Percentiles rank a stretch among this genome's conserved stretches.
phyloP scores from a whole-genome alignment of 2,888 invertebrate species.

The Tachina fera region DNA sequence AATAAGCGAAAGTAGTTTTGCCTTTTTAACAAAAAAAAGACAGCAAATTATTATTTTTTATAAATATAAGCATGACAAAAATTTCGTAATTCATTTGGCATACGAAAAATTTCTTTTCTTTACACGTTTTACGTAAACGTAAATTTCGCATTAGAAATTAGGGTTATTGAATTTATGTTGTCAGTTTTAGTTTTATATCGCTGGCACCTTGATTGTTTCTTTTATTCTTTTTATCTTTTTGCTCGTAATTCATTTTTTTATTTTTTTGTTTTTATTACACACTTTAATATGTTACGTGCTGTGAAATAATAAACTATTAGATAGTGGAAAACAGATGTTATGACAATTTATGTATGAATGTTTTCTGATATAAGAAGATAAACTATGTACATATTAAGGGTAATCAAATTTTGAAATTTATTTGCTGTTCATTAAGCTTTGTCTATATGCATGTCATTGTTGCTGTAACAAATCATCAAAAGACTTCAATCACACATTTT shows the following conservation, averaged over 20 bases:
- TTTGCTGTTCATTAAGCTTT: too few species aligned
- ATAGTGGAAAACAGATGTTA: too few species aligned
- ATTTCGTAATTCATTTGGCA: slow-evolving; percentile 7
- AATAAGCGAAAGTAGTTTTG: slow-evolving; percentile 47
- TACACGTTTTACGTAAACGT: not conserved
- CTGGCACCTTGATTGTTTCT: not conserved
- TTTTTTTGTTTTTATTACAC: not conserved
- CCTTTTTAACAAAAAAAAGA: not conserved
- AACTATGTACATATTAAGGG: too few species aligned
- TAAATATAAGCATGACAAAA: not conserved
- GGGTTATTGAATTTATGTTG: slow-evolving; percentile 21
- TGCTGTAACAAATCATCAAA: too few species aligned
- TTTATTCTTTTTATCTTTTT: not conserved
- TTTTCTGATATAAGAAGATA: too few species aligned
- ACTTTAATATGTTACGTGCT: not conserved
- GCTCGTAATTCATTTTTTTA: not conserved
- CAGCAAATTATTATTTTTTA: not conserved
- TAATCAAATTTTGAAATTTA: too few species aligned
- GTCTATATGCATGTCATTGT: too few species aligned
- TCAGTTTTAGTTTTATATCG: not conserved
- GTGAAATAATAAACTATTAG: too few species aligned
- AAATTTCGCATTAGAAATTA: slow-evolving; percentile 16
- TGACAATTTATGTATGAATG: too few species aligned
- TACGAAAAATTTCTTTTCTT: not conserved
- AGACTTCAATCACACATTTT: too few species aligned